phyloP scores from a whole-genome alignment of 1,140 invertebrate genomes.

The Macrostomum lignano region DNA sequence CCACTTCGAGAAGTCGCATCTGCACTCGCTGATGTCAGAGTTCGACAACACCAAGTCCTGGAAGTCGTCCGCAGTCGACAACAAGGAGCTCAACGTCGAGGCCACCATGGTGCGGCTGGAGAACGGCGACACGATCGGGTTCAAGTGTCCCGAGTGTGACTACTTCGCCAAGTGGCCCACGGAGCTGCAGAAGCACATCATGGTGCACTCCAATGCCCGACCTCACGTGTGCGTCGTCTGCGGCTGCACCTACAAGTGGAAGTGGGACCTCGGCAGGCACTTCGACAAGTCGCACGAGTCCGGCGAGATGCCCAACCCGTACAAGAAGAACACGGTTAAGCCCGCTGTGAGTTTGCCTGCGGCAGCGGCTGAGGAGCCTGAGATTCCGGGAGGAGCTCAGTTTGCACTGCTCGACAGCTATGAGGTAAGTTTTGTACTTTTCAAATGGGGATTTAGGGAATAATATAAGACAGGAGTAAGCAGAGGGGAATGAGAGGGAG shows the following conservation, averaged over 20 bases:
- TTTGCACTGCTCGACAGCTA: too few relatives aligned
- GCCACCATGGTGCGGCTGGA: too few relatives aligned
- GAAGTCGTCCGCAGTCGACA: conserved; percentile 2
- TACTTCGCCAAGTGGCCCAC: conserved; percentile 26
- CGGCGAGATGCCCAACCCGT: conserved; percentile 2
- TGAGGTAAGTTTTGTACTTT: too few relatives aligned
- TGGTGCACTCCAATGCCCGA: conserved; percentile 19
- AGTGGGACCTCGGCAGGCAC: conserved; percentile 26
- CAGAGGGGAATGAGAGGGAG: too few relatives aligned
- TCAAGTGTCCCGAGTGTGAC: conserved; percentile 20
- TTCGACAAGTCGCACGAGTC: conserved; percentile 10
- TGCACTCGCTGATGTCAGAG: not conserved
- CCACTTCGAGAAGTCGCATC: not conserved
- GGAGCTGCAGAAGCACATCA: conserved; percentile 24
- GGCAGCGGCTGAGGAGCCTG: too few relatives aligned
- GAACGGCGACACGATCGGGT: conserved; percentile 1
- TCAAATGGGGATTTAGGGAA: too few relatives aligned
- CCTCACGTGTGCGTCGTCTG: conserved; percentile 25
- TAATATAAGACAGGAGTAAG: too few relatives aligned
- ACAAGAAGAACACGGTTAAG: conserved; percentile 7
- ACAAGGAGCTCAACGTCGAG: too few relatives aligned
- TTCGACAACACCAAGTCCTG: not conserved
- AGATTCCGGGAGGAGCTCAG: too few relatives aligned
- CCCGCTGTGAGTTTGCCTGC: too few relatives aligned
- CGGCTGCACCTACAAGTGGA: conserved; percentile 25